Conservation (phyloP, 2,888 invertebrate genomes). For the Trachelus iudaicus region DNA sequence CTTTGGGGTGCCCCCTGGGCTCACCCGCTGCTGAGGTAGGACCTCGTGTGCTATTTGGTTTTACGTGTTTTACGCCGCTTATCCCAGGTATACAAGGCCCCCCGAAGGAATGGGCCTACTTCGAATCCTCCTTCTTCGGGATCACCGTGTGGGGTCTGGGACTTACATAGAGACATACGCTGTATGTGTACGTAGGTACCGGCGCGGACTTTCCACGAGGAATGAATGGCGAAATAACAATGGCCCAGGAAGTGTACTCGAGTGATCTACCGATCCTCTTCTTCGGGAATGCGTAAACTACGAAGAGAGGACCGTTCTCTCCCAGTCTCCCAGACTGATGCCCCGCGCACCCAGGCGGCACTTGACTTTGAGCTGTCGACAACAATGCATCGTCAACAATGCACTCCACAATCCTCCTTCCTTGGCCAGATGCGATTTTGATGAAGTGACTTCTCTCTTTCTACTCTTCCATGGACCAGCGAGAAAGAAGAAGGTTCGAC, state of each 20-base stretch:
- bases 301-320: slow-evolving; percentile 14
- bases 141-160: slow-evolving; percentile 60
- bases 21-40: slow-evolving; percentile 13
- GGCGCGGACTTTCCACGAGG: slow-evolving; percentile 41
- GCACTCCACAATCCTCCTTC: slow-evolving; percentile 42
- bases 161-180: not conserved
- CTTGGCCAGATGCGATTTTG: slow-evolving; percentile 54
- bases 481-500: slow-evolving; percentile 2
- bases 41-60: slow-evolving; percentile 43
- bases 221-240: slow-evolving; percentile 48
- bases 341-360: slow-evolving; percentile 36
- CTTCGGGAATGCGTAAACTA: slow-evolving; percentile 24
- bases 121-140: slow-evolving; percentile 40
- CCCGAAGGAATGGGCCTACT: slow-evolving; percentile 21
- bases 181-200: slow-evolving; percentile 24
- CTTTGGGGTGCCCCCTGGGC: not conserved
- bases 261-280: slow-evolving; percentile 52
- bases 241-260: slow-evolving; percentile 59
- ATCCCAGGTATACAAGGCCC: slow-evolving; percentile 35
- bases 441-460: slow-evolving; percentile 48
- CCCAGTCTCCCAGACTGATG: slow-evolving; percentile 8
- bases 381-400: slow-evolving; percentile 49
- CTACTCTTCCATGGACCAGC: not conserved
- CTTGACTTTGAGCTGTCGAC: slow-evolving; percentile 53
- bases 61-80: slow-evolving; percentile 44